Evolutionary conservation across 2,113 vertebrate genomes (phyloP).

Genomic region (Leptosomus discolor): DNA sequence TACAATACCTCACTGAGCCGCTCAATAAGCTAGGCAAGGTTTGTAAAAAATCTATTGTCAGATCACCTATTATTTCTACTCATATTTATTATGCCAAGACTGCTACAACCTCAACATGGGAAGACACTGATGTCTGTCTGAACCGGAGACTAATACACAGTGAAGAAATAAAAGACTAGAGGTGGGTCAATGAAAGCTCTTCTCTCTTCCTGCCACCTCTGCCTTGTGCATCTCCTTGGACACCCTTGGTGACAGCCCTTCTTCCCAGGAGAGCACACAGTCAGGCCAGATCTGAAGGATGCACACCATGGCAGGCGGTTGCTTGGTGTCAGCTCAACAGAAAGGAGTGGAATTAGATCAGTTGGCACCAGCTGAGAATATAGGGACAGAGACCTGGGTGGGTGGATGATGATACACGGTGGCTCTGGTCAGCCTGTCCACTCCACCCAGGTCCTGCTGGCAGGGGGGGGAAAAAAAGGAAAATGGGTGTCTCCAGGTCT

Average conservation of each 20-base stretch:
- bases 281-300: not conserved
- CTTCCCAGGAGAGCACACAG: not conserved
- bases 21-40: not conserved
- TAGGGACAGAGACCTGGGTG: not conserved
- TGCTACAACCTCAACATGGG: not conserved
- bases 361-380: not conserved
- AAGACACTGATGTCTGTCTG: not conserved
- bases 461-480: no score
- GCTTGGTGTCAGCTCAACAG: not conserved
- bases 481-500: not conserved
- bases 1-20: not conserved
- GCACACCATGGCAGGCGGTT: not conserved
- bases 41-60: not conserved
- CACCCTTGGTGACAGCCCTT: not conserved
- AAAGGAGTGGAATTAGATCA: not conserved
- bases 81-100: slow-evolving; percentile 36
- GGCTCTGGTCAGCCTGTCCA: not conserved
- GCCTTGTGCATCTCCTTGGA: not conserved
- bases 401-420: accelerated
- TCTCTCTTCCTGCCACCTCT: slow-evolving; percentile 5
- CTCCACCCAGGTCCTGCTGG: not conserved
- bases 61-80: slow-evolving; percentile 9
- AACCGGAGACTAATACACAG: not conserved
- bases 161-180: slow-evolving; percentile 19
- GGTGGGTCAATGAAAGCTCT: not conserved